Conservation (phyloP, 2,113 vertebrate genomes). For the Electrona antarctica region DNA sequence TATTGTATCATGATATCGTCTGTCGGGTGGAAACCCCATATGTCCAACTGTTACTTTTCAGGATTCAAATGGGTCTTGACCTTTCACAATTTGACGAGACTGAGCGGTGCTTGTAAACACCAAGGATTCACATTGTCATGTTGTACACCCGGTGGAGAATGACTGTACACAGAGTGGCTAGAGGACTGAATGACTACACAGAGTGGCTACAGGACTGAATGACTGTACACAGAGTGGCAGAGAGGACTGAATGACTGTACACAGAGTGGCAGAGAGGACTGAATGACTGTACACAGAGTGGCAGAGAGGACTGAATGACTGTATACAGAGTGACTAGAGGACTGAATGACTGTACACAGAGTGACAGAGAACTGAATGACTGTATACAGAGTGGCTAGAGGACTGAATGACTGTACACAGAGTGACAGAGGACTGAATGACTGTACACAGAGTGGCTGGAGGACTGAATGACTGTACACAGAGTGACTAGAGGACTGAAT, state of each 20-base stretch:
- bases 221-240: slow-evolving; percentile 13
- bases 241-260: slow-evolving; percentile 33
- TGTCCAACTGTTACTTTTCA: too few relatives aligned
- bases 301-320: slow-evolving; percentile 32
- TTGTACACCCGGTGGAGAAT: slow-evolving; percentile 42
- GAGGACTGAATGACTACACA: slow-evolving; percentile 36
- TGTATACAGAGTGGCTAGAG: slow-evolving; percentile 11
- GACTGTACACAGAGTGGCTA: slow-evolving; percentile 13
- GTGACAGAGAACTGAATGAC: slow-evolving; percentile 28
- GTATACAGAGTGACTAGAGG: slow-evolving; percentile 13
- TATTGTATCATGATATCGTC: too few relatives aligned
- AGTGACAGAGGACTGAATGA: slow-evolving; percentile 27
- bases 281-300: slow-evolving; percentile 29
- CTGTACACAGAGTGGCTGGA: slow-evolving; percentile 14
- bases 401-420: slow-evolving; percentile 33
- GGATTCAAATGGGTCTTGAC: slow-evolving; percentile 53
- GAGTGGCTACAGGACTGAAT: slow-evolving; percentile 32
- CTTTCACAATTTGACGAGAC: slow-evolving; percentile 67
- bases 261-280: slow-evolving; percentile 13
- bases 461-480: slow-evolving; percentile 32
- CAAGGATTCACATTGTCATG: slow-evolving; percentile 55
- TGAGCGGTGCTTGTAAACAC: slow-evolving; percentile 66
- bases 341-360: slow-evolving; percentile 32
- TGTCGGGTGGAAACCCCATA: too few relatives aligned
- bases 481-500: slow-evolving; percentile 32